A percentile compares a stretch with the other conserved stretches of the same genome.
These are phyloP conservation scores for Augiades crinisus DNA, from an alignment of 2,888 invertebrate genomes.

Conservation along the genomic window DNA sequence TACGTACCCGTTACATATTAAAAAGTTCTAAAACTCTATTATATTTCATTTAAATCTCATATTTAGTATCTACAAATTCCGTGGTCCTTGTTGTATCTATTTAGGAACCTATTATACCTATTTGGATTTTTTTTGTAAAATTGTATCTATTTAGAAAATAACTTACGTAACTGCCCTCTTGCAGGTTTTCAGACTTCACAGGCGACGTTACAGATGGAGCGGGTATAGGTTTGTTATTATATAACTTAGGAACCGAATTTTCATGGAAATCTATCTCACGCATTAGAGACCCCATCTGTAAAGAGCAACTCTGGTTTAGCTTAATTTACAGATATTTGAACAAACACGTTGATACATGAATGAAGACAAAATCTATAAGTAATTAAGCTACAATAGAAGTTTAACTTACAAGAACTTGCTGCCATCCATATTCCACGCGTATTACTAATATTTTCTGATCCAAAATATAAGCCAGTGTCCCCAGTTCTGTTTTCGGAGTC, in stretches of 20 bases:
- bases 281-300: constrained; percentile 16
- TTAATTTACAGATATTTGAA: no score
- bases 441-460: constrained; percentile 60
- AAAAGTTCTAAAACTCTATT: no score
- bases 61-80: no score
- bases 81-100: no score
- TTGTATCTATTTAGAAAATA: background rate
- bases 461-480: constrained; percentile 65
- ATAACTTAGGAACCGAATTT: background rate
- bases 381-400: constrained; percentile 3
- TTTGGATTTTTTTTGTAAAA: background rate
- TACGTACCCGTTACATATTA: no score
- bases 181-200: background rate
- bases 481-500: constrained; percentile 51
- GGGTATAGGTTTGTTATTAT: background rate
- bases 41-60: no score
- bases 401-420: constrained; percentile 53
- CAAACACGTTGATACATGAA: no score
- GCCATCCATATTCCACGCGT: constrained; percentile 61
- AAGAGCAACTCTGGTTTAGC: background rate
- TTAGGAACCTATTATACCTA: no score
- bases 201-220: background rate
- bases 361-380: no score
- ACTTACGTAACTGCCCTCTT: constrained; percentile 10
- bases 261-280: background rate